A percentile compares a stretch with the other conserved stretches of the same genome.
phyloP scores from a whole-genome alignment of 2,797 vertebrate genomes.

The Enteromius radiatus region DNA sequence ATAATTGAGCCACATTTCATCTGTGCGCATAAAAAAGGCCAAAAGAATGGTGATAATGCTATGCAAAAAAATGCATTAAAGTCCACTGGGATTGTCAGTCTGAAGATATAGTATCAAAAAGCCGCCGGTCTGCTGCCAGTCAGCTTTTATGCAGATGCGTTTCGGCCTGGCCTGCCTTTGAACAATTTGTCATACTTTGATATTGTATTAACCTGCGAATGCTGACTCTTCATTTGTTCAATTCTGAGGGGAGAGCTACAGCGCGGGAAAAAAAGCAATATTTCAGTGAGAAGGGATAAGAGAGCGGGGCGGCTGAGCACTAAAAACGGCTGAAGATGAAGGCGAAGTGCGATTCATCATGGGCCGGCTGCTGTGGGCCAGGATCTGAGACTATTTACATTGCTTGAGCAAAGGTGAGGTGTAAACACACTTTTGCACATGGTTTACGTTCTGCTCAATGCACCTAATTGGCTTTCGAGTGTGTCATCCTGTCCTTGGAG shows the following conservation, averaged over 20 bases:
- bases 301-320: conserved; percentile 14
- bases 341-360: conserved; percentile 68
- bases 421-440: conserved; percentile 61
- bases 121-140: conserved; percentile 36
- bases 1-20: conserved; percentile 35
- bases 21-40: not conserved
- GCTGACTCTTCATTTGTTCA: conserved; percentile 47
- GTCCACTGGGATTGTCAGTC: conserved; percentile 38
- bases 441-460: conserved; percentile 66
- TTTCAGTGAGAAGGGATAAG: conserved; percentile 27
- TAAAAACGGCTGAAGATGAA: conserved; percentile 52
- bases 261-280: conserved; percentile 38
- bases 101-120: conserved; percentile 47
- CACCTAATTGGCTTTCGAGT: conserved; percentile 70
- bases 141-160: conserved; percentile 55
- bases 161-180: conserved; percentile 41
- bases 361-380: conserved; percentile 56
- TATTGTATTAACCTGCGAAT: conserved; percentile 48
- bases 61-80: conserved; percentile 45
- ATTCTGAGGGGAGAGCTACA: conserved; percentile 27
- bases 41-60: conserved; percentile 1
- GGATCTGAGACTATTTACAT: conserved; percentile 71
- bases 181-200: conserved; percentile 58
- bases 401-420: conserved; percentile 66
- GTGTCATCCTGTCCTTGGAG: conserved; percentile 61